Percentiles rank a stretch among this genome's conserved stretches.
Conservation (phyloP, 2,797 vertebrate genomes). For the Epinephelus coioides region DNA sequence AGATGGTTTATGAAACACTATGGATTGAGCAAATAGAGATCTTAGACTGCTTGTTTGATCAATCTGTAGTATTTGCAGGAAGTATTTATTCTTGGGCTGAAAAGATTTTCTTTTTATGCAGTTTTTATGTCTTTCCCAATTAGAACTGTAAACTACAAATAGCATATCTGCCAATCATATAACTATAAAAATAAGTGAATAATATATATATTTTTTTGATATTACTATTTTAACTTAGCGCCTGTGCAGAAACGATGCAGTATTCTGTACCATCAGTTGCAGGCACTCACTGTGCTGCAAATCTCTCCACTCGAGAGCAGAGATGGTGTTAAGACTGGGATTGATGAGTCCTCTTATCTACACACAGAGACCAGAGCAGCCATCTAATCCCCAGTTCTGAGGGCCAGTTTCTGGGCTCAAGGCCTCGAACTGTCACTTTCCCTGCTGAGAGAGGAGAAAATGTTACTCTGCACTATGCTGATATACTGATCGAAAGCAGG, state of each 20-base stretch:
- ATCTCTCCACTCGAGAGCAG: conserved; percentile 22
- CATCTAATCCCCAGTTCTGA: conserved; percentile 55
- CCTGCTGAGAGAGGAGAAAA: conserved; percentile 23
- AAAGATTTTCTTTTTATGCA: background rate
- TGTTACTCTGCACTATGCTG: conserved; percentile 13
- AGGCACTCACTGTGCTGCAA: conserved; percentile 18
- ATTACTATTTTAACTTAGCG: conserved; percentile 5
- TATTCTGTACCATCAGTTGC: conserved; percentile 9
- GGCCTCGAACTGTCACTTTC: conserved; percentile 54
- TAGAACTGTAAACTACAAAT: background rate
- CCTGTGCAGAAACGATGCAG: background rate
- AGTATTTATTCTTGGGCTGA: conserved; percentile 27
- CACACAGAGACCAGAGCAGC: conserved; percentile 48
- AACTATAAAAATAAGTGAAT: too few species aligned
- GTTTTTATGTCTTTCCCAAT: conserved; percentile 2
- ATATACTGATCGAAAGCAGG: conserved; percentile 40
- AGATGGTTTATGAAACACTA: conserved; percentile 32
- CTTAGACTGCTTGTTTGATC: conserved; percentile 41
- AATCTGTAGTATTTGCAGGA: conserved; percentile 10
- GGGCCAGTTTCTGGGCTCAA: conserved; percentile 48
- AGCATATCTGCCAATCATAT: background rate
- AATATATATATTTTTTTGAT: background rate
- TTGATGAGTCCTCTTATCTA: conserved; percentile 55
- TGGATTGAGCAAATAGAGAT: conserved; percentile 36
- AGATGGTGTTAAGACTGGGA: conserved; percentile 24